Percentiles rank a stretch among this genome's conserved stretches.
These are phyloP conservation scores for Dipodomys ordii DNA, from an alignment of 2,113 vertebrate genomes.

Conservation along the genomic window DNA sequence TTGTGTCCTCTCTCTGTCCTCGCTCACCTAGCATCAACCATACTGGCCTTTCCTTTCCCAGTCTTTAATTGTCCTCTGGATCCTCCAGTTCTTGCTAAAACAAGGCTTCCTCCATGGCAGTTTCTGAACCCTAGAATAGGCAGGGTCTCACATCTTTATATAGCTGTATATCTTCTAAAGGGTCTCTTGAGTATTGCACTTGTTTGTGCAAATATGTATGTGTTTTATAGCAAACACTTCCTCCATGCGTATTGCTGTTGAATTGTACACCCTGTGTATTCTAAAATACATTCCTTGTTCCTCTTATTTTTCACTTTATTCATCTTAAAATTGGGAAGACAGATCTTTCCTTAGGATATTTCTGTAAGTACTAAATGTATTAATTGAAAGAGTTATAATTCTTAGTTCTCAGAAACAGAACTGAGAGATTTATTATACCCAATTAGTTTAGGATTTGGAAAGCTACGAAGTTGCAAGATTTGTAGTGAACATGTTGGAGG, in stretches of 20 bases:
- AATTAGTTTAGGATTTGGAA: not conserved
- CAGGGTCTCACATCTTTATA: too few species aligned
- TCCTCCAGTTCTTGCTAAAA: not conserved
- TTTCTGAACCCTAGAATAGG: not conserved
- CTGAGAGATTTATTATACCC: not conserved
- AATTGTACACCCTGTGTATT: not conserved
- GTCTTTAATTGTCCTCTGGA: not conserved
- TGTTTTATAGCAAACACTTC: not conserved
- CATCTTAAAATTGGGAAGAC: not conserved
- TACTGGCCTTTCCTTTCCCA: not conserved
- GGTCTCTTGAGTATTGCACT: not conserved
- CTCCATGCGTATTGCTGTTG: rapidly evolving
- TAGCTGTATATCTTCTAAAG: not conserved
- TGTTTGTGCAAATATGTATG: not conserved
- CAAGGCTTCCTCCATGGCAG: not conserved
- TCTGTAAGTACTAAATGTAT: not conserved
- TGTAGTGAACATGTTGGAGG: not conserved
- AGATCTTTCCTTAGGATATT: not conserved
- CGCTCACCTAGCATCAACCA: not conserved
- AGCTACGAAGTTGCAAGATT: not conserved
- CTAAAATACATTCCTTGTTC: not conserved
- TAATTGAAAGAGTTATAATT: not conserved
- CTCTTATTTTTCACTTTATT: not conserved
- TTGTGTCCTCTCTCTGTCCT: not conserved
- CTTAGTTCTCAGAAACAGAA: not conserved